These are phyloP conservation scores for Phortica variegata DNA, from an alignment of 1,140 invertebrate species.

Conservation along the genomic window DNA sequence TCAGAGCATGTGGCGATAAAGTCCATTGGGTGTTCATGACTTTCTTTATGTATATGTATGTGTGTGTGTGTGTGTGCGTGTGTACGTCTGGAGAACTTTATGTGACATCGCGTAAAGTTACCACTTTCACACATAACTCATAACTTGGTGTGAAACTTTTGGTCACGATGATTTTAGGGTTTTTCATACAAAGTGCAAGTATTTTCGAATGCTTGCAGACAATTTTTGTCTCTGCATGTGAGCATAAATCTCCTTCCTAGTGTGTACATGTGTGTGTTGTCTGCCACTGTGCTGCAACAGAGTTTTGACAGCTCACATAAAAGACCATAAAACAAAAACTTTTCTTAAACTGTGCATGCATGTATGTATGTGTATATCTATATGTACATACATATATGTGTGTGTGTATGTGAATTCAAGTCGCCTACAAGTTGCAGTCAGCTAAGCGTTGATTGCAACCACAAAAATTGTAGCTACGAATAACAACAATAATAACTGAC, in stretches of 20 bases:
- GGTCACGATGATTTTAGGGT: too few species aligned
- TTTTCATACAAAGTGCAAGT: slow-evolving; percentile 38
- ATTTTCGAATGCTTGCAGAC: slow-evolving; percentile 44
- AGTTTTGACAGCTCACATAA: slow-evolving; percentile 51
- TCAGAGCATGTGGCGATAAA: too few species aligned
- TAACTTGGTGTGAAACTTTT: slow-evolving; percentile 50
- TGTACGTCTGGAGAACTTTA: slow-evolving; percentile 32
- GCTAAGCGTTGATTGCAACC: not conserved
- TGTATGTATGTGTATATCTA: slow-evolving; percentile 2
- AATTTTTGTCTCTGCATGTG: slow-evolving; percentile 36
- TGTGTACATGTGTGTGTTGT: not conserved
- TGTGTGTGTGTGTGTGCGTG: too few species aligned
- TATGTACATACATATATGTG: slow-evolving; percentile 1
- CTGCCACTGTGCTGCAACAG: slow-evolving; percentile 20
- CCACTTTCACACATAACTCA: slow-evolving; percentile 53
- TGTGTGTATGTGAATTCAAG: not conserved
- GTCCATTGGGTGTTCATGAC: too few species aligned
- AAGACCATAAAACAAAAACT: slow-evolving; percentile 53
- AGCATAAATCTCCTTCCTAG: not conserved
- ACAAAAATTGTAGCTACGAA: not conserved
- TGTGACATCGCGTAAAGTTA: slow-evolving; percentile 53
- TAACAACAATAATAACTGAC: slow-evolving; percentile 11
- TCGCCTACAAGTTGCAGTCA: too few species aligned
- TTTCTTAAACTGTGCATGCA: slow-evolving; percentile 31
- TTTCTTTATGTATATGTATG: too few species aligned